phyloP scores from a whole-genome alignment of 2,888 invertebrate genomes.

The Malacosoma neustria region DNA sequence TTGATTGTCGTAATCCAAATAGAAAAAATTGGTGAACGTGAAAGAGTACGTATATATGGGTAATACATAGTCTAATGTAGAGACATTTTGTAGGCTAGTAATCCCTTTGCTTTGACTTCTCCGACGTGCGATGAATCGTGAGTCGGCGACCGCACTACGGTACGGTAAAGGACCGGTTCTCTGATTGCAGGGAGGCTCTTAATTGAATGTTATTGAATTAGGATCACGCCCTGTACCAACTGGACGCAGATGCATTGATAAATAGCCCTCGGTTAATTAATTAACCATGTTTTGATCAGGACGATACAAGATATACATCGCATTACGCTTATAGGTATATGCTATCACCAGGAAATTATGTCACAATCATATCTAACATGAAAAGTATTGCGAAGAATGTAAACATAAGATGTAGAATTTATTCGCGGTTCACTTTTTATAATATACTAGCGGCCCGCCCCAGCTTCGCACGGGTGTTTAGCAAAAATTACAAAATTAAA shows the following conservation, averaged over 20 bases:
- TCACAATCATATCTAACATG: not conserved
- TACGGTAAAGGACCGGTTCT: constrained; percentile 25
- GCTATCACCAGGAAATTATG: too few relatives aligned
- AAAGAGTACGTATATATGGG: too few relatives aligned
- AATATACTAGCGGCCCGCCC: too few relatives aligned
- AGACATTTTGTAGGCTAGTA: too few relatives aligned
- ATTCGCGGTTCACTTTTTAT: too few relatives aligned
- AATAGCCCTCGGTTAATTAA: constrained; percentile 13
- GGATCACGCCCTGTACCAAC: constrained; percentile 34
- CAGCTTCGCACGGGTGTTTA: too few relatives aligned
- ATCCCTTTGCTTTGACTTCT: not conserved
- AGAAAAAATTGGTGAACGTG: too few relatives aligned
- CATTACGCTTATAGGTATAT: not conserved
- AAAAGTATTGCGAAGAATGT: not conserved
- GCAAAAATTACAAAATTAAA: too few relatives aligned
- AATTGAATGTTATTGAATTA: constrained; percentile 69
- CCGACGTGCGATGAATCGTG: constrained; percentile 7
- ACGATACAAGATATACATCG: not conserved
- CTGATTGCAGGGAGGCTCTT: constrained; percentile 43
- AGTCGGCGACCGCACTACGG: constrained; percentile 11
- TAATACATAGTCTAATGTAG: too few relatives aligned
- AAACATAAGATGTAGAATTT: too few relatives aligned
- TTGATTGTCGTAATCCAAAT: too few relatives aligned
- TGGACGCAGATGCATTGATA: constrained; percentile 6
- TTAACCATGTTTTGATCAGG: constrained; percentile 7